phyloP scores from a whole-genome alignment of 1,140 invertebrate genomes.

The Drosophila ercepeae region DNA sequence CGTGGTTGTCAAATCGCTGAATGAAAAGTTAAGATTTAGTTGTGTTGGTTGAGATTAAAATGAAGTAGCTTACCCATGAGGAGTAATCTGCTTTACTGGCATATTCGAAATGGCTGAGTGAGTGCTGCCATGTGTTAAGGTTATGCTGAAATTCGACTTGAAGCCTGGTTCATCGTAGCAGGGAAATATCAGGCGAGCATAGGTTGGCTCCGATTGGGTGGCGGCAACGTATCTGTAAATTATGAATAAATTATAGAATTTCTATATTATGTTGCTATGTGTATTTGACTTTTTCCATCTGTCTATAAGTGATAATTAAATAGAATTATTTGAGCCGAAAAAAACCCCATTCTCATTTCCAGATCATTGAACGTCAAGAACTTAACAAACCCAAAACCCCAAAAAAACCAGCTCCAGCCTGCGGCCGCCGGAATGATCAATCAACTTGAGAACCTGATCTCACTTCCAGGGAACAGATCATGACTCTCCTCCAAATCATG shows the following conservation, averaged over 20 bases:
- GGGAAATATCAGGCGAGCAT: constrained; percentile 92
- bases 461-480: constrained; percentile 9
- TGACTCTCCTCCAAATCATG: background rate
- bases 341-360: constrained; percentile 25
- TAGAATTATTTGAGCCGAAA: background rate
- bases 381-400: background rate
- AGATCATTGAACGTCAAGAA: constrained; percentile 31
- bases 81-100: constrained; percentile 62
- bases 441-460: constrained; percentile 21
- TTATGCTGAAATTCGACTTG: constrained; percentile 89
- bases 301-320: constrained; percentile 15
- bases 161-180: constrained; percentile 95
- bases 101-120: constrained; percentile 87
- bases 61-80: constrained; percentile 39
- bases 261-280: no score
- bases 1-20: constrained; percentile 65
- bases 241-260: background rate
- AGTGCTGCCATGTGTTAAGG: constrained; percentile 85
- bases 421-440: constrained; percentile 40
- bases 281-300: background rate
- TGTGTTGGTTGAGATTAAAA: background rate
- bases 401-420: constrained; percentile 45
- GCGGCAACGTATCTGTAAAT: constrained; percentile 85
- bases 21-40: background rate
- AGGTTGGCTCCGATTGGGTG: constrained; percentile 92